A percentile compares a stretch with the other conserved stretches of the same genome.
These are phyloP conservation scores for Aspidiotus destructor DNA, from an alignment of 2,888 invertebrate species.

Conservation along the genomic window DNA sequence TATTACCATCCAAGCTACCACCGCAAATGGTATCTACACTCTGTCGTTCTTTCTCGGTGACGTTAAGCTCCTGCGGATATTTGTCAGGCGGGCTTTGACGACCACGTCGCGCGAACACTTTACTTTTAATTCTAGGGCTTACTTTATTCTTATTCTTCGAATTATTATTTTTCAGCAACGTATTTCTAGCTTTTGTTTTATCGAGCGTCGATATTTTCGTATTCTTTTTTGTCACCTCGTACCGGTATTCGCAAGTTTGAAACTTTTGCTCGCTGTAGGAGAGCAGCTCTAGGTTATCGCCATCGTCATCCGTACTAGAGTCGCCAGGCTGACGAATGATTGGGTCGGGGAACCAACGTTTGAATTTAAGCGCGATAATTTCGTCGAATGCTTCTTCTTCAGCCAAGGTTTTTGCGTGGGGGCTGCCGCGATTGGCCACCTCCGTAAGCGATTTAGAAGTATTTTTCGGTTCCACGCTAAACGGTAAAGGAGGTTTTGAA, in stretches of 20 bases:
- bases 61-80: neutral
- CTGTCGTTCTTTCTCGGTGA: neutral
- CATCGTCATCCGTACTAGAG: slow-evolving; percentile 7
- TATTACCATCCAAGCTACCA: too few relatives aligned
- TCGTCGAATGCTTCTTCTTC: slow-evolving; percentile 36
- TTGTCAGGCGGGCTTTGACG: neutral
- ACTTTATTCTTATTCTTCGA: neutral
- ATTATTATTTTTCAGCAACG: neutral
- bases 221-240: slow-evolving; percentile 21
- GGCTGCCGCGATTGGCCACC: neutral
- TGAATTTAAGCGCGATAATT: slow-evolving; percentile 39
- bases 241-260: slow-evolving; percentile 29
- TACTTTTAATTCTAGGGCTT: neutral
- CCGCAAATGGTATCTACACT: neutral
- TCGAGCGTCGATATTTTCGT: slow-evolving; percentile 10
- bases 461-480: slow-evolving; percentile 24
- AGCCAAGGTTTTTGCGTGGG: neutral
- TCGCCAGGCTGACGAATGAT: neutral
- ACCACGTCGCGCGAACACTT: neutral
- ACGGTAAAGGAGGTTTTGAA: slow-evolving; percentile 38
- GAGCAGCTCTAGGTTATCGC: slow-evolving; percentile 13
- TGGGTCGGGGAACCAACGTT: slow-evolving; percentile 39
- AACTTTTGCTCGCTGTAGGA: slow-evolving; percentile 24
- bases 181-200: neutral
- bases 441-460: neutral